phyloP scores from a whole-genome alignment of 2,888 invertebrate genomes.

The Girardia tigrina region DNA sequence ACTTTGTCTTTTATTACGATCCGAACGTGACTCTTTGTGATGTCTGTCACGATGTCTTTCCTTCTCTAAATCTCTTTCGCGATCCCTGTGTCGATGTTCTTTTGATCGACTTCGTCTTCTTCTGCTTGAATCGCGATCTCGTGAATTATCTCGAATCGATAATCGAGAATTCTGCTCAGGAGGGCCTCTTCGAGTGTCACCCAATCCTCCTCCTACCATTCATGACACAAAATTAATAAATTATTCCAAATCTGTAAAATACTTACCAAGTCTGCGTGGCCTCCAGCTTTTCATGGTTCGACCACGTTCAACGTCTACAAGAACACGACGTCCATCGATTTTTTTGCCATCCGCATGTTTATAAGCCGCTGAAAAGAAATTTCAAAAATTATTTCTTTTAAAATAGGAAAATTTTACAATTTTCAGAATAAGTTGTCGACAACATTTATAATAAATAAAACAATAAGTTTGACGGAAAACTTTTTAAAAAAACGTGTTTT shows the following conservation, averaged over 20 bases:
- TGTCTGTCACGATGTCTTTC: conserved; percentile 36
- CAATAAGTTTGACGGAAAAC: no score
- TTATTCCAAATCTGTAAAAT: neutral
- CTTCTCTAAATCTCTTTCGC: conserved; percentile 36
- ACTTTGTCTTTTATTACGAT: conserved; percentile 1
- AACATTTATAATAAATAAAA: no score
- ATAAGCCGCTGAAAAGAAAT: conserved; percentile 72
- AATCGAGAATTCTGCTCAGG: conserved; percentile 77
- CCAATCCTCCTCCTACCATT: conserved; percentile 69
- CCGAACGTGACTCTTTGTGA: conserved; percentile 30
- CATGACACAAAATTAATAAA: neutral
- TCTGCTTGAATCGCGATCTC: conserved; percentile 40
- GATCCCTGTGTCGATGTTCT: neutral
- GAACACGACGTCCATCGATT: conserved; percentile 89
- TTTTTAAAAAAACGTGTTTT: no score
- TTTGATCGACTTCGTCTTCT: conserved; percentile 38
- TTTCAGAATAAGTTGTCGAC: no score
- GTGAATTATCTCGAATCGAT: conserved; percentile 69
- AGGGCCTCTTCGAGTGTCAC: conserved; percentile 83
- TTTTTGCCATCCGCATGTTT: conserved; percentile 99
- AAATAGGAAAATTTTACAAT: neutral
- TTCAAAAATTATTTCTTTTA: neutral
- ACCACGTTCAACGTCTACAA: conserved; percentile 94
- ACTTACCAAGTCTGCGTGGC: conserved; percentile 77
- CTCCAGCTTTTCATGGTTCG: conserved; percentile 97